Evolutionary conservation across 2,113 vertebrate species (phyloP).

Genomic region (Mesembrinibis cayennensis): DNA sequence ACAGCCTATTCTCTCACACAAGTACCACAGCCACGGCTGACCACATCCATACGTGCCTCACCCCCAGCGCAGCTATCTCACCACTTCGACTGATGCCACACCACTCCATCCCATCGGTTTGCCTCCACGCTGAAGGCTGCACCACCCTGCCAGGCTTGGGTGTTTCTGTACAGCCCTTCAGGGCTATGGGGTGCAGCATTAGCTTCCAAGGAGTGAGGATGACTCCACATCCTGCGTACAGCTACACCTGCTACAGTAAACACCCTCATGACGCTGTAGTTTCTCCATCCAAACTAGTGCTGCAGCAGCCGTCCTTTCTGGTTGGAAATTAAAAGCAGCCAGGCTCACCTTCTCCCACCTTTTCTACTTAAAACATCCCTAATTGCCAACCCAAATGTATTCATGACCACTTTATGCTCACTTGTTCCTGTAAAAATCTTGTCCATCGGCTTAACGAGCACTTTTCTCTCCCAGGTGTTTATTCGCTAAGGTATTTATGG

Average conservation of each 20-base stretch:
- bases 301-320: background rate
- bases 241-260: background rate
- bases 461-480: background rate
- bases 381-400: background rate
- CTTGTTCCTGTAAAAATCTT: background rate
- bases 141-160: background rate
- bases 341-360: background rate
- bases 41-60: background rate
- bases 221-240: background rate
- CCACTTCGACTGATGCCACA: too few species aligned
- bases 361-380: background rate
- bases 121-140: background rate
- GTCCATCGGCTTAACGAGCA: background rate
- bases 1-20: background rate
- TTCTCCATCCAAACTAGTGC: background rate
- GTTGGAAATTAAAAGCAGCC: background rate
- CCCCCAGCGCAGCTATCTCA: background rate
- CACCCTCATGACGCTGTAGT: fast-evolving
- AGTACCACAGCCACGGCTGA: background rate
- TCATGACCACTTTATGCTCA: background rate
- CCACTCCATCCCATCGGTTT: background rate
- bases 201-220: background rate
- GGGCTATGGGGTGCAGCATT: background rate
- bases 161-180: background rate
- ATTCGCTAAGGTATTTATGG: background rate